phyloP scores from a whole-genome alignment of 2,113 vertebrate genomes.

The Podiceps cristatus region DNA sequence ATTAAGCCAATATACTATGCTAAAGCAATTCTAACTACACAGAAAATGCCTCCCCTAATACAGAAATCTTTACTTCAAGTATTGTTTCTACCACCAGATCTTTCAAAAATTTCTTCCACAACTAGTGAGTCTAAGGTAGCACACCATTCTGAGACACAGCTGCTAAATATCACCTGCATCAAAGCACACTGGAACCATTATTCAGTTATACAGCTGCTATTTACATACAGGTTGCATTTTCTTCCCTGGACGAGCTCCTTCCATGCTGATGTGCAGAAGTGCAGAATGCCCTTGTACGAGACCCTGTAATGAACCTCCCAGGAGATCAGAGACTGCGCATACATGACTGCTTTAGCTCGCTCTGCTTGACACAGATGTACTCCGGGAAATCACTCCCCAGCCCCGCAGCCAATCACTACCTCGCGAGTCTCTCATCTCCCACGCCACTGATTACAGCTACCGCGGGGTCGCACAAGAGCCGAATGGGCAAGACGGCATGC shows the following conservation, averaged over 20 bases:
- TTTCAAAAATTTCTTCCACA: not conserved
- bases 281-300: conserved; percentile 52
- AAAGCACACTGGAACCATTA: not conserved
- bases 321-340: conserved; percentile 47
- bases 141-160: conserved; percentile 7
- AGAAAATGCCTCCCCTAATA: not conserved
- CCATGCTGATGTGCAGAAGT: conserved; percentile 63
- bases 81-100: not conserved
- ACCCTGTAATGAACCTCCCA: conserved; percentile 25
- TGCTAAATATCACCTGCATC: not conserved
- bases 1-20: not conserved
- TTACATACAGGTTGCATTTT: conserved; percentile 79
- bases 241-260: conserved; percentile 69
- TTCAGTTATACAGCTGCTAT: not conserved
- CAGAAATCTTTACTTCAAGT: not conserved
- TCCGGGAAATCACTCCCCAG: conserved; percentile 61
- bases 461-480: conserved; percentile 6
- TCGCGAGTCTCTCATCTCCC: conserved; percentile 59
- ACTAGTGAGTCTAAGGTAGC: not conserved
- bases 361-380: conserved; percentile 62
- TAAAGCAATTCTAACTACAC: not conserved
- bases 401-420: conserved; percentile 69
- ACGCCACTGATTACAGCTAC: conserved; percentile 45
- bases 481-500: not conserved
- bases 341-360: conserved; percentile 69